Conservation (phyloP, 2,888 invertebrate species). For the Chrysodeixis includens region DNA sequence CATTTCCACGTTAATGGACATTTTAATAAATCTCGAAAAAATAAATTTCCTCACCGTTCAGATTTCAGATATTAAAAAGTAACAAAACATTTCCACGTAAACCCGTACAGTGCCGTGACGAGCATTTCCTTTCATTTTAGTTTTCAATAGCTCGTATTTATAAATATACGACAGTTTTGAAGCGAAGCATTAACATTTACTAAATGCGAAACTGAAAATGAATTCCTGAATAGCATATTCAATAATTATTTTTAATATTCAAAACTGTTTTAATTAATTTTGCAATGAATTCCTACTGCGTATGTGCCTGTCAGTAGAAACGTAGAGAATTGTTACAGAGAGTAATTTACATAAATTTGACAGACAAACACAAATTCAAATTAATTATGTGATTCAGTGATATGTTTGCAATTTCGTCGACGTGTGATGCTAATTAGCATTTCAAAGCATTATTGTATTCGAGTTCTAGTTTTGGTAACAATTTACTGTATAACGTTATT, state of each 20-base stretch:
- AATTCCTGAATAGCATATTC: not conserved
- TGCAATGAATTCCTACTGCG: not conserved
- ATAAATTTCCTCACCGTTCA: not conserved
- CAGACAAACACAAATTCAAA: slow-evolving; percentile 1
- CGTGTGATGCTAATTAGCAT: not conserved
- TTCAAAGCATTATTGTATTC: not conserved
- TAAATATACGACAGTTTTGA: not conserved
- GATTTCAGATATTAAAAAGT: not conserved
- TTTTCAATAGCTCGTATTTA: not conserved
- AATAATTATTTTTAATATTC: not conserved
- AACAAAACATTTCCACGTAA: not conserved
- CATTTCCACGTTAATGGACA: too few species aligned
- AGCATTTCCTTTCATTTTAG: not conserved
- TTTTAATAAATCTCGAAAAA: not conserved
- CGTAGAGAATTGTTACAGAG: not conserved
- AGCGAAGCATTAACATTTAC: not conserved
- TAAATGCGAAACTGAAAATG: not conserved
- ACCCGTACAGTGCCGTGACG: not conserved
- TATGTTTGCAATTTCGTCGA: not conserved
- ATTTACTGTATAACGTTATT: too few species aligned
- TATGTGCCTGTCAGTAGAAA: not conserved
- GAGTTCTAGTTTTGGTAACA: not conserved
- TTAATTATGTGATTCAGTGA: slow-evolving; percentile 1
- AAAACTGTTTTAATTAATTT: not conserved
- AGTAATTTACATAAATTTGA: not conserved